Evolutionary conservation across 2,113 vertebrate species (phyloP), one percentile per base, ranked within the genome.

Genomic region (Anseranas semipalmata): DNA sequence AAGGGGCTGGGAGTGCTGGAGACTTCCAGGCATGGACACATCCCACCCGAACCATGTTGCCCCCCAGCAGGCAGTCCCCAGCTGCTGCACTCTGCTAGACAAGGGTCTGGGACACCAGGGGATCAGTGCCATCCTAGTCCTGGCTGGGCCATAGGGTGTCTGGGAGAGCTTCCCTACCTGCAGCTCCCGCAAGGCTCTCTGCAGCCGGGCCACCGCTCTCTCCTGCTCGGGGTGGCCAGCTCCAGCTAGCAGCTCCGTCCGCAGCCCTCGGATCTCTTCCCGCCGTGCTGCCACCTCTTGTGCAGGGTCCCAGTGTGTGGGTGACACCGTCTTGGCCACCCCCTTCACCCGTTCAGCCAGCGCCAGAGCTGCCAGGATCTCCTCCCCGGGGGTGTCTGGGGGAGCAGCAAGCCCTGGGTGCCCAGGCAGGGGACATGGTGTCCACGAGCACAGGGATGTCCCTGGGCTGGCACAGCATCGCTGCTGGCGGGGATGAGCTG

Each of bases 101-200:
- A 30, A 28, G 32, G 25, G 6, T 33, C 2, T 22, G 45, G 62
- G 62, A 63, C 62, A 63, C 17, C 0, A 1, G 35, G 8, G 37
- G 20, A 3, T 1, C 0, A 0, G 32, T 46, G 75, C 55, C n/a
- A 28, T 18, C 27, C 67, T 21, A 12, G 16, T 35, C 10, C 50
- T 24, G 18, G 21, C 30, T 18, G 9, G 48, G 87, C 18, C 7
- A 1, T 2, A 2, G 7, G 19, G 59, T 43, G 11, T 21, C 39
- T 73, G 67, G 59, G 68, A 32, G 11, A 1, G 1, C 21, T 75
- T 16, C 59, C 91, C 95, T 28, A 98, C 99, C 98, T 98, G 98
- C 81, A 99, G 97, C 72, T 98, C 97, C 63, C n/a, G 55, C 63
- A 98, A 97, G 33, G 98, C 97, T 86, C 97, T 97, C 83, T 90